Conservation (phyloP, 1,140 invertebrate species). For the Diorhabda sublineata region DNA sequence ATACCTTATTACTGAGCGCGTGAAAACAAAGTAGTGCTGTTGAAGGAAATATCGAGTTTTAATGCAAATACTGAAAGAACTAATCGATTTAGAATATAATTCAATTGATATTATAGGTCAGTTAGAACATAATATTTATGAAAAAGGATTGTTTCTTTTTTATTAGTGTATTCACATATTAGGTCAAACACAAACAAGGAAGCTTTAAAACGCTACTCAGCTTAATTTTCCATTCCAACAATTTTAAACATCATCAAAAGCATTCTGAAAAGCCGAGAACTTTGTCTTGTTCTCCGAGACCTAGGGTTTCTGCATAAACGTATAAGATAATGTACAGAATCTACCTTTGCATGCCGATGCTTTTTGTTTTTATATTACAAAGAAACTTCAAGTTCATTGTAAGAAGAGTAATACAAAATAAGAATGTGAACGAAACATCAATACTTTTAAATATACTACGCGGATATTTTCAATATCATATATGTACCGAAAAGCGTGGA, state of each 20-base stretch:
- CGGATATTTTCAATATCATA: no score
- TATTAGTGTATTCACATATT: not conserved
- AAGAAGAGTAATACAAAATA: slow-evolving; percentile 6
- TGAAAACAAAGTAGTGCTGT: no score
- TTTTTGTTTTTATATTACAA: not conserved
- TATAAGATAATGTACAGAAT: not conserved
- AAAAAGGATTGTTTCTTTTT: no score
- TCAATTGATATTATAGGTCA: no score
- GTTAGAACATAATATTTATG: no score
- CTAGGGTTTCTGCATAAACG: not conserved
- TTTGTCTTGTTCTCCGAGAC: slow-evolving; percentile 2
- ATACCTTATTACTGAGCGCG: no score
- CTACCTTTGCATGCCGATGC: not conserved
- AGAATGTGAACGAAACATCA: slow-evolving; percentile 8
- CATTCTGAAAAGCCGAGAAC: not conserved
- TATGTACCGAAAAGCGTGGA: no score
- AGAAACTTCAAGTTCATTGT: not conserved
- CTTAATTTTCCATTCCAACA: slow-evolving; percentile 2
- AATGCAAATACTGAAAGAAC: no score
- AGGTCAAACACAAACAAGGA: not conserved
- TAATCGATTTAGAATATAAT: no score
- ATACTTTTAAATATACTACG: slow-evolving; percentile 7
- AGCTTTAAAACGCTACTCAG: not conserved
- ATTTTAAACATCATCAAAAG: slow-evolving; percentile 3
- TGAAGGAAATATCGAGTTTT: no score